Conservation (phyloP, 2,888 invertebrate species). For the Pollenia griseotomentosa region DNA sequence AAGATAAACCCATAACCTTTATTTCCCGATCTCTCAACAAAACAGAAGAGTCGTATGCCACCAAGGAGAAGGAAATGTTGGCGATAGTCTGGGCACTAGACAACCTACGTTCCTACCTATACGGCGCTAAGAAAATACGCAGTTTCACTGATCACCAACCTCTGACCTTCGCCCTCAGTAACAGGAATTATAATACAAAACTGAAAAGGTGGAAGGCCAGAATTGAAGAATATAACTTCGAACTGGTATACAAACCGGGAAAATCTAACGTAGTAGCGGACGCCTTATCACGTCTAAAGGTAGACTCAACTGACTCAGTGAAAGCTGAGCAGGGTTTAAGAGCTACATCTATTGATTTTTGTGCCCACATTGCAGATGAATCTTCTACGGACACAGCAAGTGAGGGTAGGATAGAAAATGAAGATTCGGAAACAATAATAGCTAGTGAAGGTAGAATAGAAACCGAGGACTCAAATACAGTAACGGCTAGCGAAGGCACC, state of each 20-base stretch:
- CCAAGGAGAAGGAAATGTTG: constrained; percentile 48
- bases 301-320: constrained; percentile 21
- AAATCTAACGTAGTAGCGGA: too few species aligned
- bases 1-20: constrained; percentile 43
- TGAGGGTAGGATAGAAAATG: background rate
- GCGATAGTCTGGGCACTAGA: constrained; percentile 49
- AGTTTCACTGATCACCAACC: constrained; percentile 55
- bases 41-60: constrained; percentile 50
- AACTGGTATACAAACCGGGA: too few species aligned
- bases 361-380: background rate
- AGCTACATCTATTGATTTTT: background rate
- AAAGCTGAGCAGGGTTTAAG: background rate
- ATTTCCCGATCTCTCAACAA: constrained; percentile 38
- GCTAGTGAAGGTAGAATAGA: background rate
- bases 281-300: constrained; percentile 43
- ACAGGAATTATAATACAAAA: constrained; percentile 52
- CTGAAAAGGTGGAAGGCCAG: constrained; percentile 1
- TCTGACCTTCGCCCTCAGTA: constrained; percentile 1
- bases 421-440: background rate
- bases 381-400: background rate
- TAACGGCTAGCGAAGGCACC: constrained; percentile 7
- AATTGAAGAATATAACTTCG: too few species aligned
- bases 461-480: background rate
- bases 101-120: constrained; percentile 4
- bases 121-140: constrained; percentile 55